These are phyloP conservation scores for Pyrgilauda ruficollis DNA, from an alignment of 2,113 vertebrate species.

Conservation along the genomic window DNA sequence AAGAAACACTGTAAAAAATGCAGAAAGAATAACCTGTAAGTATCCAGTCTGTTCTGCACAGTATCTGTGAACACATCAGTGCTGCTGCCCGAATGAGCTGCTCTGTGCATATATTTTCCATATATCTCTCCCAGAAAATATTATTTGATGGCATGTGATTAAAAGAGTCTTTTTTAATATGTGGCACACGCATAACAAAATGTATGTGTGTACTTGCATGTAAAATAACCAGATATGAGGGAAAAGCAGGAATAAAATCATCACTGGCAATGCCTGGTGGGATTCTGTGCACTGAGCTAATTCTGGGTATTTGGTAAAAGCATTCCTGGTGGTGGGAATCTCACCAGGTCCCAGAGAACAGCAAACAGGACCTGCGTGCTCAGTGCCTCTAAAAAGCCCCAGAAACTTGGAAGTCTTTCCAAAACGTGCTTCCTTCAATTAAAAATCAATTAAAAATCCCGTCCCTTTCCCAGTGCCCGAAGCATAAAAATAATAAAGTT, in stretches of 20 bases:
- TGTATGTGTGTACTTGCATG: background rate
- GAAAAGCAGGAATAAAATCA: background rate
- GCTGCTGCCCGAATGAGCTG: background rate
- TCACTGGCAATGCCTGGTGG: background rate
- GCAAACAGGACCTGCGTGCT: background rate
- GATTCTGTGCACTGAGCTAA: background rate
- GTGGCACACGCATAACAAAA: background rate
- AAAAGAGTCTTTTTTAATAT: background rate
- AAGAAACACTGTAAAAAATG: background rate
- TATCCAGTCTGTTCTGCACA: background rate
- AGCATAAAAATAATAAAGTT: background rate
- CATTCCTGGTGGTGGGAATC: background rate
- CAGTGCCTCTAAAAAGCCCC: background rate
- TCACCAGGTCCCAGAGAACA: background rate
- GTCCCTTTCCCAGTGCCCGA: background rate
- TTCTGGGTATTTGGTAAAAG: background rate
- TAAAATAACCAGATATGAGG: background rate
- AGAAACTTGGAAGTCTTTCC: background rate
- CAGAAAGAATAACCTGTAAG: background rate
- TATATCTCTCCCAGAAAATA: background rate
- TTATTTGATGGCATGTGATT: background rate
- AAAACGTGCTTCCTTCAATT: background rate
- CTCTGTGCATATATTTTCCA: background rate
- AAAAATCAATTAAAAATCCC: background rate
- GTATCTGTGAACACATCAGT: background rate